Percentiles rank a stretch among this genome's conserved stretches.
Conservation (phyloP, 2,113 vertebrate genomes). For the Columba janthina region DNA sequence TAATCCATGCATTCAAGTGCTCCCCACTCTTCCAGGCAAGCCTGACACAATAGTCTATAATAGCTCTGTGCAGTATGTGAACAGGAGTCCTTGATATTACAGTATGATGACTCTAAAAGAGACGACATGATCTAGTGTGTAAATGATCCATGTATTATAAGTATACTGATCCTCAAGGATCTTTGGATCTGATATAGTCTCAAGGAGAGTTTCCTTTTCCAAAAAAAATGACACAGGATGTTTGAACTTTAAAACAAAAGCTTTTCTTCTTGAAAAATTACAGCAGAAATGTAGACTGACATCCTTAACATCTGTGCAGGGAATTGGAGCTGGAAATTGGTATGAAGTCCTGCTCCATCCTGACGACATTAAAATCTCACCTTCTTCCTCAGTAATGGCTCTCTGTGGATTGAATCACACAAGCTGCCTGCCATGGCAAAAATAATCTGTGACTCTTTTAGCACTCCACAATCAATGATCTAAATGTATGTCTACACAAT, state of each 20-base stretch:
- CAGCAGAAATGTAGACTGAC: conserved; percentile 1
- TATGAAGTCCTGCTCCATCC: conserved; percentile 11
- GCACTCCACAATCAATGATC: not conserved
- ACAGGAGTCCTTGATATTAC: conserved; percentile 42
- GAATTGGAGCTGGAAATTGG: not conserved
- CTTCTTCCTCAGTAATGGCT: not conserved
- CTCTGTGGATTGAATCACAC: not conserved
- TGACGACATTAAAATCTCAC: conserved; percentile 31
- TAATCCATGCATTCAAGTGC: conserved; percentile 66
- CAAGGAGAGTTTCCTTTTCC: not conserved
- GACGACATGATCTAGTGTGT: not conserved
- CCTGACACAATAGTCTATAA: conserved; percentile 53
- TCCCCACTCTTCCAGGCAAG: conserved; percentile 53
- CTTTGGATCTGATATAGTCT: not conserved
- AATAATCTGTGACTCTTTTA: conserved; percentile 25
- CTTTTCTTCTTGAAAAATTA: conserved; percentile 27
- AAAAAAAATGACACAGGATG: not conserved
- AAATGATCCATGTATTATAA: conserved; percentile 33
- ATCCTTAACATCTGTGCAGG: not conserved
- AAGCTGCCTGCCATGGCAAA: conserved; percentile 7
- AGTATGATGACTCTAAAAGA: conserved; percentile 21
- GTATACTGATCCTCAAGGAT: conserved; percentile 37
- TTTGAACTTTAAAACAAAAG: conserved; percentile 16
- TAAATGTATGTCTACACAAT: not conserved
- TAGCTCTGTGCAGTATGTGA: conserved; percentile 23